A percentile compares a stretch with the other conserved stretches of the same genome.
Conservation (phyloP, 2,888 invertebrate genomes). For the Microctonus aethiopoides region DNA sequence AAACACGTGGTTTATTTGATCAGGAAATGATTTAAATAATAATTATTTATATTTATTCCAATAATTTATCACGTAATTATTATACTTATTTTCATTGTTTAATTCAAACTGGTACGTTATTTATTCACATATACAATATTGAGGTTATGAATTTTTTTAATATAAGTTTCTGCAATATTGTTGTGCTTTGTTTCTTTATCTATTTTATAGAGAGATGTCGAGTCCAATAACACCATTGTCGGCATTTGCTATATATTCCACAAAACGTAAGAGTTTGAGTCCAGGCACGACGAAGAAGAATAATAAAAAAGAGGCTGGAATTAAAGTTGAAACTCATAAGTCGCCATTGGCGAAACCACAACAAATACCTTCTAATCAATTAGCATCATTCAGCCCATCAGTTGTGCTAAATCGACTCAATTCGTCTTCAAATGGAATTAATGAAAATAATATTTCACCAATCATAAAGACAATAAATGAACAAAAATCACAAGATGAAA, state of each 20-base stretch:
- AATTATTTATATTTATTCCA: too few species aligned
- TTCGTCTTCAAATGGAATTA: constrained; percentile 22
- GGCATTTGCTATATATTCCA: constrained; percentile 51
- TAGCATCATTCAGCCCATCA: background rate
- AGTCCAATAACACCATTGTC: constrained; percentile 39
- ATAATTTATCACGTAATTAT: too few species aligned
- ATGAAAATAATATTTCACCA: background rate
- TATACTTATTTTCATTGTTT: too few species aligned
- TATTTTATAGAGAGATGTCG: too few species aligned
- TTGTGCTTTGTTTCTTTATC: background rate
- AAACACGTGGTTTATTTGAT: too few species aligned
- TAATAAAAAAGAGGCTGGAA: constrained; percentile 30
- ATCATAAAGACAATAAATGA: constrained; percentile 4
- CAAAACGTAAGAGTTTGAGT: constrained; percentile 37
- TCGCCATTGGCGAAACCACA: constrained; percentile 9
- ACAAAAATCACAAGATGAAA: background rate
- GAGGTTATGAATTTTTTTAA: background rate
- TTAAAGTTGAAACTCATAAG: background rate
- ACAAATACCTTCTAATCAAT: background rate
- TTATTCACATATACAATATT: constrained; percentile 6
- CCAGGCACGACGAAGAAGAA: constrained; percentile 22
- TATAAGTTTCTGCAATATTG: background rate
- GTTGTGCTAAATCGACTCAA: background rate
- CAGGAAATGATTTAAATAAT: too few species aligned
- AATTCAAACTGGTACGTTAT: too few species aligned